Evolutionary conservation across 2,113 vertebrate species (phyloP), one percentile per base, ranked within the genome.

Genomic region (Podilymbus podiceps): DNA sequence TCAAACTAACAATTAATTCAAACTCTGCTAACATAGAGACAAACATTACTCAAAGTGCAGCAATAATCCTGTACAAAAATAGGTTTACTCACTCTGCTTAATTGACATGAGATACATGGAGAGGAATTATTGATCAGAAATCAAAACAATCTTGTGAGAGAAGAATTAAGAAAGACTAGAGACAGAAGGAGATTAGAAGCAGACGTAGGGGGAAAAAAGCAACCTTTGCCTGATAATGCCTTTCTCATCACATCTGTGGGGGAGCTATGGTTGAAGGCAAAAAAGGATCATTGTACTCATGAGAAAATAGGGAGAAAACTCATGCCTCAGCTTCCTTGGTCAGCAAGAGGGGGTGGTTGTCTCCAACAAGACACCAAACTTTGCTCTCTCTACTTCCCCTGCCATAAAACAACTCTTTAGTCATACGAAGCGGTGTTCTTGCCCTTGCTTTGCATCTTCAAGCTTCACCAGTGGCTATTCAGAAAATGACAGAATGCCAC

Each of bases 131-230:
- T 74, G 59, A 90, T 55, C 35, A 80, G 59, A 90, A 92, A 73
- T 85, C 4, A 82, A 69, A 81, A n/a, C 20, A 47, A 58, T 67
- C 28, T 58, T 33, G 38, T 11, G 27, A 68, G 22, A 56, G 19
- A 80, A 69, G 14, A 86, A 80, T n/a, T 62, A 38, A 78, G 58
- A 50, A 52, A 60, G n/a, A 27, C 42, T 62, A 30, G 28, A 79
- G 21, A 73, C 12, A 50, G 8, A 69, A 16, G n/a, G n/a, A n/a
- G n/a, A n/a, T n/a, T n/a, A n/a, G n/a, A 21, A 71, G 31, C 0
- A 0, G 30, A 79, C 1, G 0, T 8, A 55, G n/a, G 23, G 35
- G 50, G 75, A 81, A 20, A 58, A 87, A 64, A 22, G 0, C n/a
- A 1, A 68, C 9, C 3, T 58, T 59, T 79, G 6, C 15, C 24